These are phyloP conservation scores for Theristicus caerulescens DNA, from an alignment of 2,113 vertebrate species.

Conservation along the genomic window DNA sequence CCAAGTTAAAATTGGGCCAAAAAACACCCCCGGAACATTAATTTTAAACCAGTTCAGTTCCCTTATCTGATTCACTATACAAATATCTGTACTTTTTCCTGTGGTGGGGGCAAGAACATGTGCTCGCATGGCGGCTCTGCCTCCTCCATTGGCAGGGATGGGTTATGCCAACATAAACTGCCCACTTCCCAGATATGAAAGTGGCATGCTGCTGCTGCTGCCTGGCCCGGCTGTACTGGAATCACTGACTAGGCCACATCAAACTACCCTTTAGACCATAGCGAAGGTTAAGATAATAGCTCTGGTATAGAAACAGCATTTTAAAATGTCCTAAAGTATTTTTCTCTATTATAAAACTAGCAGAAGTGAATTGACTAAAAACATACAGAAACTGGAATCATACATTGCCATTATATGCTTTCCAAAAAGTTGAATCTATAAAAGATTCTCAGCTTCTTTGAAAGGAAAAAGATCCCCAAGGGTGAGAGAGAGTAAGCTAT, in stretches of 20 bases:
- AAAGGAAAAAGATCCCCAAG: background rate
- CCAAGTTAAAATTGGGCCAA: background rate
- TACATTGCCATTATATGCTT: background rate
- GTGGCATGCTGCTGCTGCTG: background rate
- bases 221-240: background rate
- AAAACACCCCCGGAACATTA: background rate
- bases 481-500: background rate
- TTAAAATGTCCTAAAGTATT: background rate
- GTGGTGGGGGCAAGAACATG: background rate
- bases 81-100: background rate
- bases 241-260: fast-evolving
- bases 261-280: background rate
- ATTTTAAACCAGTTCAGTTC: background rate
- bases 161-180: background rate
- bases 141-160: background rate
- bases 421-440: background rate
- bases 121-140: background rate
- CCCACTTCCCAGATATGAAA: background rate
- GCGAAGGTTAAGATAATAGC: background rate
- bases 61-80: background rate
- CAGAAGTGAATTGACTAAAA: background rate
- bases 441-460: background rate
- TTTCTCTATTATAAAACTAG: background rate
- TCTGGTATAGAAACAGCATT: background rate
- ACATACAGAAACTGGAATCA: background rate